Evolutionary conservation across 35 echinoderm and acorn worm genomes (phyloP).

Genomic region (Patiria miniata): DNA sequence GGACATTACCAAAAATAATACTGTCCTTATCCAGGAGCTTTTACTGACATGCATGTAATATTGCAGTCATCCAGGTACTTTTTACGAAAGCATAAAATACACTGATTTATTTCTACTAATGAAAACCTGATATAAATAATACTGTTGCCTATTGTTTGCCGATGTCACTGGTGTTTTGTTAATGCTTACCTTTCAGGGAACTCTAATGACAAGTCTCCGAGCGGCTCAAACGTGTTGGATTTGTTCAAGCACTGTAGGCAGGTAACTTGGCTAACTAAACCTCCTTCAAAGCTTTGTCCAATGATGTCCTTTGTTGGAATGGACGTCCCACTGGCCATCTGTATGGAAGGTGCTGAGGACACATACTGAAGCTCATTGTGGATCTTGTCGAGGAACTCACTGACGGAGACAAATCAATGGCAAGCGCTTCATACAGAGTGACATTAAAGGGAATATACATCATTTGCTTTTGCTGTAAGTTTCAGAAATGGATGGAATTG

Average conservation of each 20-base stretch:
- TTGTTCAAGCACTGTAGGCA: conserved; percentile 69
- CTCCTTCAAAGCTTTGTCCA: conserved; percentile 79
- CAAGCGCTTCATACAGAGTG: neutral
- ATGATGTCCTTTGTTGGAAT: conserved; percentile 69
- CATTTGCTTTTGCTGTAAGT: too few species aligned
- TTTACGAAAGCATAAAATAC: too few species aligned
- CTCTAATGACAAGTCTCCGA: conserved; percentile 90
- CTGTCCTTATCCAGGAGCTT: too few species aligned
- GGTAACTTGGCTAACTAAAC: conserved; percentile 83
- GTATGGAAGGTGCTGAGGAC: conserved; percentile 32
- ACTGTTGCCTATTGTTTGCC: too few species aligned
- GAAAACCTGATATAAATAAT: too few species aligned
- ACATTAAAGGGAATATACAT: too few species aligned
- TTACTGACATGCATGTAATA: too few species aligned
- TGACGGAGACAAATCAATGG: conserved; percentile 13
- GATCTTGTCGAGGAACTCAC: conserved; percentile 87
- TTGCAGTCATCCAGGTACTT: too few species aligned
- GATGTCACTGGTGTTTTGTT: neutral
- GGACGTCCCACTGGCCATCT: conserved; percentile 31
- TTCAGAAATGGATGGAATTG: too few species aligned
- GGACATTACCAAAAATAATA: too few species aligned
- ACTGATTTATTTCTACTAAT: too few species aligned
- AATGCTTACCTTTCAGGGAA: conserved; percentile 85
- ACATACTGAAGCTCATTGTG: conserved; percentile 78
- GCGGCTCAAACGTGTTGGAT: conserved; percentile 95